These are phyloP conservation scores for Contarinia nasturtii DNA, from an alignment of 1,140 invertebrate genomes.

Conservation along the genomic window DNA sequence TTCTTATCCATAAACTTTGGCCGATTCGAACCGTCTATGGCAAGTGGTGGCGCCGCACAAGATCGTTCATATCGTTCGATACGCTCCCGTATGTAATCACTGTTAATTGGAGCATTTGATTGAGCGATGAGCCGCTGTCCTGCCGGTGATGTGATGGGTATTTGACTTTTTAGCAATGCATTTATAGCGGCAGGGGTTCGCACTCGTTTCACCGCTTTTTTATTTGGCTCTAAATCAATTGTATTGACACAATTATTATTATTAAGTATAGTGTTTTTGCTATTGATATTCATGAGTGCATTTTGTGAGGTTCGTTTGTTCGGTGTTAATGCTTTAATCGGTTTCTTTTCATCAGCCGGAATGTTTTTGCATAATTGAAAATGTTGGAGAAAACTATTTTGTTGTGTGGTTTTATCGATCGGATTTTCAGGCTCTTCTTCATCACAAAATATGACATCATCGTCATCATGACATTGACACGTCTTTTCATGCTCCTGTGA, in stretches of 20 bases:
- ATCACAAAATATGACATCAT: constrained; percentile 22
- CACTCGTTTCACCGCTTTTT: constrained; percentile 12
- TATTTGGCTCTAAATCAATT: not conserved
- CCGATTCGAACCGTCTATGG: constrained; percentile 11
- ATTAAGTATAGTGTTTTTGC: not conserved
- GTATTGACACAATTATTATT: not conserved
- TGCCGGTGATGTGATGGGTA: constrained; percentile 35
- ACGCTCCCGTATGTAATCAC: constrained; percentile 28
- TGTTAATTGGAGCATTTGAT: constrained; percentile 27
- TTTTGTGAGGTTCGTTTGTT: not conserved
- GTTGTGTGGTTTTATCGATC: not conserved
- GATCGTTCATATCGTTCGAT: constrained; percentile 31
- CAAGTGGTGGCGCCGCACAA: constrained; percentile 25
- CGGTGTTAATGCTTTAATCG: not conserved
- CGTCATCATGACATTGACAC: constrained; percentile 13
- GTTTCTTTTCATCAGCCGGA: constrained; percentile 1
- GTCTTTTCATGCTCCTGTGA: constrained; percentile 33
- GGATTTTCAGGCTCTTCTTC: constrained; percentile 12
- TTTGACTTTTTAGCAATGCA: constrained; percentile 27
- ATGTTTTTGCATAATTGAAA: constrained; percentile 13
- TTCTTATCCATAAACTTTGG: constrained; percentile 28
- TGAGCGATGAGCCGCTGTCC: constrained; percentile 28
- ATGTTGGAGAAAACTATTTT: not conserved
- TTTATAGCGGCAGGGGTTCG: constrained; percentile 26
- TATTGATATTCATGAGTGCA: not conserved